Base-by-base conservation (phyloP, 1,140 invertebrate species). In the Diorhabda carinulata region DNA sequence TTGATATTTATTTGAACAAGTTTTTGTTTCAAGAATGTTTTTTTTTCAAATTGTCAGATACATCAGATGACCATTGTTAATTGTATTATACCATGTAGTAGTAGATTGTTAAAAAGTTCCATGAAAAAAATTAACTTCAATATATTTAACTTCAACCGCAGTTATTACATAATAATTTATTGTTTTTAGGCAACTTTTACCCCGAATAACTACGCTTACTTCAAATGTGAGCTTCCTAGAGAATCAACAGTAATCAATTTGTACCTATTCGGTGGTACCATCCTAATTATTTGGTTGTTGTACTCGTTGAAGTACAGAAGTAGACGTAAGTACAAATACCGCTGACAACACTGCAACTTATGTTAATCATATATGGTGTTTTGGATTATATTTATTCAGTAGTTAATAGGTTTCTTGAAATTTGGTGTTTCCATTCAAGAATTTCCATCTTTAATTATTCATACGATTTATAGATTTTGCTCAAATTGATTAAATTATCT, bases 171-270 rank as follows among this genome's bases (percentile, higher is more conserved):
- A 25, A 25, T 1, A 25, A 25, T 63, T 52, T n/a, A 63, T 10
- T 7, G 42, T 63, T 85, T 88, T 61, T 80, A 91, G 90, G 87
- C 86, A 77, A 81, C 86, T 6, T 85, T 94, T 70, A 87, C 87
- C 40, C 85, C 87, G 9, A 85, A 89, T 76, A 87, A 92, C 77
- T 90, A 88, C 81, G 82, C 85, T 43, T 80, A 92, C 40, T 82
- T 81, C 61, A 91, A 90, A 78, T 95, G 93, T 80, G 87, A 87
- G 72, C 87, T 94, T 85, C 90, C 93, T 66, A 82, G 84, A 68
- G 91, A 93, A 82, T 84, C 82, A 44, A 90, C 88, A 47, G 86
- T 91, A 6, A 84, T 84, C 42, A 77, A 61, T 61, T 77, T 86
- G 66, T 88, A 88, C 76, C 80, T 83, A 52, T 67, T 83, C 56